Evolutionary conservation across 2,113 vertebrate genomes (phyloP), one percentile per base, ranked within the genome.

Genomic region (Mustela nigripes): DNA sequence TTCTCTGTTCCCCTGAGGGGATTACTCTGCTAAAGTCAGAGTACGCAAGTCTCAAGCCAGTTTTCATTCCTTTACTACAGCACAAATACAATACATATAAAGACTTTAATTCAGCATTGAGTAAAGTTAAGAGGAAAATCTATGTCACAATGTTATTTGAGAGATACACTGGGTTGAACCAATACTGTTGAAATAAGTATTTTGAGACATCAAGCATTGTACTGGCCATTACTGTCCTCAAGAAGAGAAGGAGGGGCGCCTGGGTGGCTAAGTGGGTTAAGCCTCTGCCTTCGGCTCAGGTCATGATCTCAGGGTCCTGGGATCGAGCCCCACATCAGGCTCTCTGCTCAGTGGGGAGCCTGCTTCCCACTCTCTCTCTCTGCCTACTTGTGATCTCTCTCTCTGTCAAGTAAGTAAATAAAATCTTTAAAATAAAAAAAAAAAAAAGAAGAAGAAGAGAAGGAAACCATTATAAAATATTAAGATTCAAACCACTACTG

Each of bases 51-150:
- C 36, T 82, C 58, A 4, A 19, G 36, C 6, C 31, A 26, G 18
- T 62, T 74, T 82, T 88, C 76, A 67, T 63, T 88, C 33, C 78
- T 83, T 36, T 24, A 76, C 18, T 86, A 26, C 1, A 26, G 42
- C 90, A 53, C 31, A 93, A 95, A 85, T 58, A 63, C 42, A 63
- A 71, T 84, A 95, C 78, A 78, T 42, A 21, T 69, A 24, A 94
- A 76, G n/a, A 15, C 62, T 82, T 92, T 56, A 50, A 90, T 26
- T 82, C 24, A 42, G 16, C 11, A 42, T n/a, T 76, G 11, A 5
- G 8, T 84, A 63, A 91, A 97, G 81, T 48, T 71, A 63, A 82
- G 31, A 80, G 39, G 81, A 86, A 85, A 62, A 90, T 87, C 5
- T 45, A 39, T 80, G 31, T 84, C 69, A 85, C 12, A 19, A 21